Base-by-base conservation (phyloP, 2,888 invertebrate genomes). In the Acrocyrtus sp. region DNA sequence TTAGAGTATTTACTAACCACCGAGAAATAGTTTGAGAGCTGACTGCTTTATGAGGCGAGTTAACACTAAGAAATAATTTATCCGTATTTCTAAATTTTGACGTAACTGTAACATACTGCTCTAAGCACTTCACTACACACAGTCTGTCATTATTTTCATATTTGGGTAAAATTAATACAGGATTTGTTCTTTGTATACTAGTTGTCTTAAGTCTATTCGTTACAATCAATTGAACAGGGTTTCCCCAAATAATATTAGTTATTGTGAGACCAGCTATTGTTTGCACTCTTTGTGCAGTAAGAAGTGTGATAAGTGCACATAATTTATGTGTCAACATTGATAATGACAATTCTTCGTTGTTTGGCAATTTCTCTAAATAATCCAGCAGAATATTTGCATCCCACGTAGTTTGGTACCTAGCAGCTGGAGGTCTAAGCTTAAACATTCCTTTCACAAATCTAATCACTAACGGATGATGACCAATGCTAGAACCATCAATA, bases 271-370 rank as follows among this genome's bases (percentile, higher is more conserved):
- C 27, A 1, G 62, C 10, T 12, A 66, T 29, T 0, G 74, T 74
- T 47, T 76, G 74, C 4, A 67, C 67, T 15, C 74, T 39, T n/a
- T 74, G 74, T 29, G 51, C 74, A 1, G 76, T 50, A 3, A 50
- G 43, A 1, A 77, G 34, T 4, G 75, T 53, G 3, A 74, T 2
- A 3, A 77, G 21, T 3, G 68, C 68, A 15, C 51, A 43, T 5
- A 67, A 15, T 48, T 74, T 75, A 1, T 63, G 10, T 4, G 73
- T 45, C 1, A 75, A 15, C 3, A 48, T 0, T 41, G 39, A 26
- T n/a, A 77, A 21, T 12, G 15, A 8, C 6, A 73, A 41, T 3
- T 19, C 6, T 4, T 57, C 41, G 8, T 62, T 57, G 2, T 54
- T 27, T 1, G 1, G 12, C 29, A 39, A 48, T 0, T 22, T 56